phyloP scores from a whole-genome alignment of 2,888 invertebrate genomes.

The Drosophila sordidapex region DNA sequence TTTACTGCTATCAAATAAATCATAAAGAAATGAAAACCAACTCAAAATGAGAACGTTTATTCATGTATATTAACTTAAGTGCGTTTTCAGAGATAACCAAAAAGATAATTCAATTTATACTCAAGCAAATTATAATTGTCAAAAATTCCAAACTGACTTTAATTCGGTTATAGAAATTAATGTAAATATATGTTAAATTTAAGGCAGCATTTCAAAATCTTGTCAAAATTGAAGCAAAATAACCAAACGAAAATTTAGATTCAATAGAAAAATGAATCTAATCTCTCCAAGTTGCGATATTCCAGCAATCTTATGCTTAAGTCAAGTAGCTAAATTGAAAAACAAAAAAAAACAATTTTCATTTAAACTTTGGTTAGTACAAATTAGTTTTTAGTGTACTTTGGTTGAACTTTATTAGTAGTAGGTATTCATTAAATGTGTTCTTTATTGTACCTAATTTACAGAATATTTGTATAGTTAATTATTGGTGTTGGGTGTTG shows the following conservation, averaged over 20 bases:
- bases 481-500: constrained; percentile 7
- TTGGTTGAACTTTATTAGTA: constrained; percentile 52
- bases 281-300: neutral
- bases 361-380: constrained; percentile 12
- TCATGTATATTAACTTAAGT: neutral
- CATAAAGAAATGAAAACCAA: neutral
- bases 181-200: neutral
- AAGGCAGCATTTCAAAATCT: neutral
- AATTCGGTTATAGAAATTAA: neutral
- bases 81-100: neutral
- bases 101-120: neutral
- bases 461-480: constrained; percentile 43
- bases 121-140: neutral
- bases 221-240: neutral
- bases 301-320: neutral
- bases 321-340: neutral
- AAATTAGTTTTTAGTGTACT: constrained; percentile 25
- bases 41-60: neutral
- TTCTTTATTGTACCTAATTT: constrained; percentile 41
- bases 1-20: constrained; percentile 23
- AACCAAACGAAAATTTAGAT: neutral
- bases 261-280: neutral
- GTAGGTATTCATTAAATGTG: constrained; percentile 40
- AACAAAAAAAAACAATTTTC: neutral
- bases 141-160: neutral